Evolutionary conservation across 1,140 invertebrate species (phyloP).

Genomic region (Macrobrachium nipponense): DNA sequence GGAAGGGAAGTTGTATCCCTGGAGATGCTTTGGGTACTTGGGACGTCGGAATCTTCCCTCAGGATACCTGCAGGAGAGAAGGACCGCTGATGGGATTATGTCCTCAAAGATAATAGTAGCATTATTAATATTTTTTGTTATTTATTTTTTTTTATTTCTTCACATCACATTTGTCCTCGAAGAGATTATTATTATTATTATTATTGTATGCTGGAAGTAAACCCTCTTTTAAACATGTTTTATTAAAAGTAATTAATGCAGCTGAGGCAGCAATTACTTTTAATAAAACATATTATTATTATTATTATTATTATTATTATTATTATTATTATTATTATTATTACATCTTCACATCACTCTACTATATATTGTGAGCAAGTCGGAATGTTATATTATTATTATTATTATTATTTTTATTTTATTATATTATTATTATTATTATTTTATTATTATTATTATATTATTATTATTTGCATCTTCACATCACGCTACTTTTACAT

Average conservation of each 20-base stretch:
- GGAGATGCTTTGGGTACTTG: constrained; percentile 62
- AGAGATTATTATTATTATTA: not conserved
- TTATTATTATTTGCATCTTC: too few species aligned
- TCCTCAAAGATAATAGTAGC: not conserved
- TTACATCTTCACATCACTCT: not conserved
- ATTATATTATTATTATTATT: too few species aligned
- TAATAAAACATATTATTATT: too few species aligned
- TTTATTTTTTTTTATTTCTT: not conserved
- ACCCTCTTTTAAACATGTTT: too few species aligned
- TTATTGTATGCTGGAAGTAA: too few species aligned
- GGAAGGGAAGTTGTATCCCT: constrained; percentile 52
- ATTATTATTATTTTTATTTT: too few species aligned
- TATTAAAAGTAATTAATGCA: too few species aligned
- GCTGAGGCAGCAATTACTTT: too few species aligned
- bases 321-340: constrained; percentile 23
- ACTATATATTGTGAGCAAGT: too few species aligned
- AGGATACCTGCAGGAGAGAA: constrained; percentile 45
- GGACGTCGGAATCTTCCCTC: constrained; percentile 58
- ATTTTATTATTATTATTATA: too few species aligned
- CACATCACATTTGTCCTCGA: not conserved
- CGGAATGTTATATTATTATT: not conserved
- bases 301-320: constrained; percentile 28
- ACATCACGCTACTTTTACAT: too few species aligned
- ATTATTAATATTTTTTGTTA: not conserved
- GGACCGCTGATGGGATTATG: not conserved